Evolutionary conservation across 2,113 vertebrate genomes (phyloP), one percentile per base, ranked within the genome.

Genomic region (Cryptotis parvus): DNA sequence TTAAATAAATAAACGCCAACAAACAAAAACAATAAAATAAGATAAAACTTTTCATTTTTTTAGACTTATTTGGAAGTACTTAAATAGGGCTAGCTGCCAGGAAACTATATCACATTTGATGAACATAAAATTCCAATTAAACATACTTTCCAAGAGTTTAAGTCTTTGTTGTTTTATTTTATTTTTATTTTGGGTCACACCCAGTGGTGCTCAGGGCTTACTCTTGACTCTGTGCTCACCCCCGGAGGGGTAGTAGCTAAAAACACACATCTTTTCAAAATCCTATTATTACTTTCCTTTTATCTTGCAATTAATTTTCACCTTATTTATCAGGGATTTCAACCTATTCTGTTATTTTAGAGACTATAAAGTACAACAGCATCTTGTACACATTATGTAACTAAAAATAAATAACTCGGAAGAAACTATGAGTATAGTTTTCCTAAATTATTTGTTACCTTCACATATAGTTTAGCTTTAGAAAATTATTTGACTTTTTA

Each of bases 61-160:
- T 18, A 58, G 63, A 88, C 55, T 55, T 41, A 90, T 37, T 58
- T 68, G 4, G 29, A 27, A 11, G 9, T 6, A 58, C 11, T 87
- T 92, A 31, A 82, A 58, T 76, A 4, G 33, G 12, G 85, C 72
- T 70, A 79, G 5, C 12, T 63, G 9, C 1, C 31, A 68, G 12
- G 45, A 77, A 92, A 77, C 2, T 16, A 41, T 79, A 18, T 52
- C 14, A 49, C 20, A 92, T 45, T 83, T 89, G 93, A 91, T 73
- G 39, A 76, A 24, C 8, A 79, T 73, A 6, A 94, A 84, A 80
- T 89, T 4, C 4, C 4, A 93, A 69, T 52, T 68, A 79, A 91
- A 85, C 43, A 65, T 31, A 65, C 9, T 29, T 65, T 65, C 10
- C 63, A 65, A 29, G 31, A 31, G 26, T 22, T 29, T 11, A 29